Conservation (phyloP, 1,140 invertebrate genomes). For the Hydropsyche tenuis region DNA sequence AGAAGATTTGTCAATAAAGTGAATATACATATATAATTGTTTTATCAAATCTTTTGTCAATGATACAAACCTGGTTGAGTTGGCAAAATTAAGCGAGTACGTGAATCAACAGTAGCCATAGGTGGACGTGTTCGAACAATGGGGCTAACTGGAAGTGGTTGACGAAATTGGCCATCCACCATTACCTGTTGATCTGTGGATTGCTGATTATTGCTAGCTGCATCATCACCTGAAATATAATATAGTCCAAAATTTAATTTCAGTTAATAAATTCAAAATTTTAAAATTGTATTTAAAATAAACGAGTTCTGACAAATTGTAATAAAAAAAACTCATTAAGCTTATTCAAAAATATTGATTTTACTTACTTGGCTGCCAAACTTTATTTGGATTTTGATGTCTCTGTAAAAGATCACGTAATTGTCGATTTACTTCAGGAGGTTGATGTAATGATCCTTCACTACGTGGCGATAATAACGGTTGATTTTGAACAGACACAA, state of each 20-base stretch:
- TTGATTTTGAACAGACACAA: constrained; percentile 33
- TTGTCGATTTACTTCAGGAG: constrained; percentile 68
- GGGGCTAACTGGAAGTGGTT: constrained; percentile 57
- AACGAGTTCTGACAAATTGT: no score
- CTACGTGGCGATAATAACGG: constrained; percentile 49
- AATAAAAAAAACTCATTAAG: neutral
- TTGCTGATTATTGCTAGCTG: constrained; percentile 29
- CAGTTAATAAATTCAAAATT: no score
- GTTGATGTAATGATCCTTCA: constrained; percentile 53
- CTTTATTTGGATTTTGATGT: constrained; percentile 64
- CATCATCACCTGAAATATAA: constrained; percentile 43
- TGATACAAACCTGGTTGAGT: constrained; percentile 35
- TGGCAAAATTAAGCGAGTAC: constrained; percentile 40
- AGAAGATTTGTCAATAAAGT: neutral
- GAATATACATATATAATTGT: constrained; percentile 38
- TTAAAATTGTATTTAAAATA: no score
- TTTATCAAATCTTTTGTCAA: no score
- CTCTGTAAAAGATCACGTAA: constrained; percentile 83
- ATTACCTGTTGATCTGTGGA: constrained; percentile 28
- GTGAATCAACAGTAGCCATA: constrained; percentile 48
- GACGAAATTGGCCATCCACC: constrained; percentile 58
- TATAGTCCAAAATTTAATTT: no score
- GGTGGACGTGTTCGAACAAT: constrained; percentile 53
- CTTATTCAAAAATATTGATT: no score
- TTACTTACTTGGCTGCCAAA: constrained; percentile 59